These are phyloP conservation scores for Ostrea edulis DNA, from an alignment of 1,140 invertebrate genomes.

Conservation along the genomic window DNA sequence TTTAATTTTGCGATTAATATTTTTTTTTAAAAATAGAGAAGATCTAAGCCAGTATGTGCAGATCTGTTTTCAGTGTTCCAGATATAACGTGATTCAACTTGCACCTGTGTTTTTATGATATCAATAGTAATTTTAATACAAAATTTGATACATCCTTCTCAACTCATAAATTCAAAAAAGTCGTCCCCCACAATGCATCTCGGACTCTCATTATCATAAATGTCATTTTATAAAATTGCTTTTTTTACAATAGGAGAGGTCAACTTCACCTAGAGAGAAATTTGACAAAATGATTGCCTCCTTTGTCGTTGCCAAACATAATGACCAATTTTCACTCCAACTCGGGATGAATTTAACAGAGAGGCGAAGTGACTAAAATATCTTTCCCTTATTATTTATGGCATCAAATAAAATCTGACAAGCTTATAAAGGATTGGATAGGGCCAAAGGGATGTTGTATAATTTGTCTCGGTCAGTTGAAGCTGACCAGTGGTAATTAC, in stretches of 20 bases:
- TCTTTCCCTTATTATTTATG: conserved; percentile 46
- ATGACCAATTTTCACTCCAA: conserved; percentile 45
- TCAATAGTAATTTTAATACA: conserved; percentile 8
- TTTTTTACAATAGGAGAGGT: conserved; percentile 14
- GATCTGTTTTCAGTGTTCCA: not conserved
- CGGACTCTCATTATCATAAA: conserved; percentile 42
- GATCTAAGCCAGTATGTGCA: not conserved
- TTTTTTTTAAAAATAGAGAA: not conserved
- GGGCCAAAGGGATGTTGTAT: conserved; percentile 41
- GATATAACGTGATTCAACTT: not conserved
- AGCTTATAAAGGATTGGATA: conserved; percentile 38
- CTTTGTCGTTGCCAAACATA: conserved; percentile 6
- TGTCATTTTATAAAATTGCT: conserved; percentile 40
- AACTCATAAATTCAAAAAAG: conserved; percentile 39
- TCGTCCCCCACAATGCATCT: not conserved
- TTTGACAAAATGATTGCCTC: conserved; percentile 39
- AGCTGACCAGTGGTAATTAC: conserved; percentile 42
- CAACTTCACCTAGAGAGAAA: conserved; percentile 29
- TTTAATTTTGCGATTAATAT: conserved; percentile 11
- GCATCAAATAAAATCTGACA: conserved; percentile 43
- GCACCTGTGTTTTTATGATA: conserved; percentile 27
- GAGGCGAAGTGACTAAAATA: conserved; percentile 43
- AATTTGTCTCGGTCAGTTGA: conserved; percentile 44
- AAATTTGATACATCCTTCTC: conserved; percentile 25
- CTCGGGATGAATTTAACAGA: conserved; percentile 46